These are phyloP conservation scores for Carduelis carduelis DNA, from an alignment of 2,797 vertebrate genomes.

Conservation along the genomic window DNA sequence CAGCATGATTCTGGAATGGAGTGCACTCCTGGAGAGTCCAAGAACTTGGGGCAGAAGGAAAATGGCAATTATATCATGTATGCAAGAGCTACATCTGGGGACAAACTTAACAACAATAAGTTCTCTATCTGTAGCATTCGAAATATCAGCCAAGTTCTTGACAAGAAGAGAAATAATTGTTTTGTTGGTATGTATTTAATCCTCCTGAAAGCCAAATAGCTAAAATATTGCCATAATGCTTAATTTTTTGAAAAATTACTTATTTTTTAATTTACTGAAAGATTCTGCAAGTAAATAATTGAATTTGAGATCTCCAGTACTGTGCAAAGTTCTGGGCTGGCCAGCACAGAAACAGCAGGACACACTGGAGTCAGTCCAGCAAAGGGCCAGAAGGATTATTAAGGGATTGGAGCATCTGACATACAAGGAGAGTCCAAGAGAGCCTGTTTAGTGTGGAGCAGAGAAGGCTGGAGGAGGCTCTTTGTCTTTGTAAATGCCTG, in stretches of 20 bases:
- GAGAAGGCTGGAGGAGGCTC: not conserved
- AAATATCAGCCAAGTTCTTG: constrained; percentile 92
- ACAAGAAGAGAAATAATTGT: constrained; percentile 86
- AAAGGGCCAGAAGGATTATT: not conserved
- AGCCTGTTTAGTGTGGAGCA: not conserved
- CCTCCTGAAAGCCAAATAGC: not conserved
- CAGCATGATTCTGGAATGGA: constrained; percentile 96
- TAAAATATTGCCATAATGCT: not conserved
- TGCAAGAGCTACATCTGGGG: constrained; percentile 94
- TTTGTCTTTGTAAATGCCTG: not conserved
- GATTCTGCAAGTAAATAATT: not conserved
- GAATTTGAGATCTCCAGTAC: not conserved
- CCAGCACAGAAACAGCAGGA: not conserved
- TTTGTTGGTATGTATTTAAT: constrained; percentile 88
- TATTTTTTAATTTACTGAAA: not conserved
- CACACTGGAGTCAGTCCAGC: not conserved
- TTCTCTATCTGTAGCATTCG: constrained; percentile 93
- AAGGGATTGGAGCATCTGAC: not conserved
- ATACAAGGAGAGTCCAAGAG: not conserved
- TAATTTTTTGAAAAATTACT: not conserved
- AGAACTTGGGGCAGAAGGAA: constrained; percentile 85
- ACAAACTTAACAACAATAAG: constrained; percentile 96
- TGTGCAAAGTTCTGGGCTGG: not conserved
- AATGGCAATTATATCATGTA: constrained; percentile 98
- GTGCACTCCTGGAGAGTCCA: constrained; percentile 95